Evolutionary conservation across 1,140 invertebrate species (phyloP).

Genomic region (Aphidius gifuensis): DNA sequence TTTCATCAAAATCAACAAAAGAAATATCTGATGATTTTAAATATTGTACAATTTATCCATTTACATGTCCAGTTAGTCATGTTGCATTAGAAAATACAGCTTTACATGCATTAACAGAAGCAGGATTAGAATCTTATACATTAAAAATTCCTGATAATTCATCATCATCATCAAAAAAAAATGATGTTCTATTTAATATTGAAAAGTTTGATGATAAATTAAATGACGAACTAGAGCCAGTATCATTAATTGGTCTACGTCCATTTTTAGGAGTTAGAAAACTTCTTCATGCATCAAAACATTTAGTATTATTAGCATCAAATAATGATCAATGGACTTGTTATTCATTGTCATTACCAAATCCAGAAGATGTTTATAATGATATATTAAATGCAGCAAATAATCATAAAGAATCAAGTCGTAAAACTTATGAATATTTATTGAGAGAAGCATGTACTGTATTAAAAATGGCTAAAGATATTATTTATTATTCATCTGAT

Average conservation of each 20-base stretch:
- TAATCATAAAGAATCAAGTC: slow-evolving; percentile 58
- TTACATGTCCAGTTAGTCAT: slow-evolving; percentile 67
- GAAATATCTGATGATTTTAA: slow-evolving; percentile 28
- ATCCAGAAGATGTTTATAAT: slow-evolving; percentile 60
- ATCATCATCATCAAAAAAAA: slow-evolving; percentile 44
- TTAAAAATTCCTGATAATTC: slow-evolving; percentile 55
- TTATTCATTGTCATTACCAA: slow-evolving; percentile 64
- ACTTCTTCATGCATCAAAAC: slow-evolving; percentile 61
- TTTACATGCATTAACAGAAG: slow-evolving; percentile 72
- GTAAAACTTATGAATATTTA: slow-evolving; percentile 64
- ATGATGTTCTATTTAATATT: slow-evolving; percentile 31
- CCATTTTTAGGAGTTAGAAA: slow-evolving; percentile 71
- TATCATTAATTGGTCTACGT: slow-evolving; percentile 69
- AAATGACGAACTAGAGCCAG: slow-evolving; percentile 59
- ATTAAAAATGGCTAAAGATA: slow-evolving; percentile 54
- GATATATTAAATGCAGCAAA: slow-evolving; percentile 67
- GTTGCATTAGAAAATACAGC: slow-evolving; percentile 67
- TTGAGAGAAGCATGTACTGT: slow-evolving; percentile 67
- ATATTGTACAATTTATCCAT: slow-evolving; percentile 59
- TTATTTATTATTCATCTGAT: slow-evolving; percentile 36
- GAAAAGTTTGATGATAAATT: slow-evolving; percentile 40
- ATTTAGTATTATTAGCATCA: slow-evolving; percentile 65
- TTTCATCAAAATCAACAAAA: slow-evolving; percentile 39
- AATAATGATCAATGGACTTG: slow-evolving; percentile 66
- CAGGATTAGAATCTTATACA: slow-evolving; percentile 77